phyloP scores from a whole-genome alignment of 2,113 vertebrate species.

The Tamias sibiricus region DNA sequence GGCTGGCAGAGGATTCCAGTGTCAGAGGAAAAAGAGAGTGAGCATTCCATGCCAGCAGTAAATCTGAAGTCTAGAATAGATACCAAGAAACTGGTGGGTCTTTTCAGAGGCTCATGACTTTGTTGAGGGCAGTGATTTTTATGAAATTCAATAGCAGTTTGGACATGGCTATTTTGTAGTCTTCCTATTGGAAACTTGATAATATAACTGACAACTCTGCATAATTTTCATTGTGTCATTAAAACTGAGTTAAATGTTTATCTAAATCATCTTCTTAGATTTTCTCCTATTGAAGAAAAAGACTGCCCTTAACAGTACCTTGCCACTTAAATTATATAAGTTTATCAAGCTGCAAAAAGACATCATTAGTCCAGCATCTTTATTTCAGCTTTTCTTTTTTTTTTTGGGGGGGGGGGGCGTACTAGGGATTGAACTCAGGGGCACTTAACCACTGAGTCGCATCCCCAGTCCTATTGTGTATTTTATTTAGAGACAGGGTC shows the following conservation, averaged over 20 bases:
- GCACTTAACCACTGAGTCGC: too few species aligned
- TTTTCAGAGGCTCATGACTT: constrained; percentile 21
- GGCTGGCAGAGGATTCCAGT: neutral
- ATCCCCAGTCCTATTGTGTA: too few species aligned
- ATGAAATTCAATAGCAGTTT: constrained; percentile 9
- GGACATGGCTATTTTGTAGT: constrained; percentile 49
- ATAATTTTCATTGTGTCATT: constrained; percentile 74
- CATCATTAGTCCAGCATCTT: constrained; percentile 69
- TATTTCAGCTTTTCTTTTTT: constrained; percentile 45
- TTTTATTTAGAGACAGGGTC: too few species aligned
- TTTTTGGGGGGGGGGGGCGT: too few species aligned
- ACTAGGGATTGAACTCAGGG: too few species aligned
- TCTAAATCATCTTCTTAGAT: constrained; percentile 62
- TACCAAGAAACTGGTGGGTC: neutral
- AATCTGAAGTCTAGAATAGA: neutral
- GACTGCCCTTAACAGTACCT: constrained; percentile 52
- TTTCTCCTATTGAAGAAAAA: constrained; percentile 38
- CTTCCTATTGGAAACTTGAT: constrained; percentile 47
- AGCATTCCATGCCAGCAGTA: neutral
- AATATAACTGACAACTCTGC: constrained; percentile 44
- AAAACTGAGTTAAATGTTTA: constrained; percentile 70
- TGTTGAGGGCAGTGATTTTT: constrained; percentile 26
- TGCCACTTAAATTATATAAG: constrained; percentile 71
- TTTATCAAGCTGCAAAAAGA: constrained; percentile 73
- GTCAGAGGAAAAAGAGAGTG: neutral